Evolutionary conservation across 2,113 vertebrate genomes (phyloP).

Genomic region (Capricornis sumatraensis): DNA sequence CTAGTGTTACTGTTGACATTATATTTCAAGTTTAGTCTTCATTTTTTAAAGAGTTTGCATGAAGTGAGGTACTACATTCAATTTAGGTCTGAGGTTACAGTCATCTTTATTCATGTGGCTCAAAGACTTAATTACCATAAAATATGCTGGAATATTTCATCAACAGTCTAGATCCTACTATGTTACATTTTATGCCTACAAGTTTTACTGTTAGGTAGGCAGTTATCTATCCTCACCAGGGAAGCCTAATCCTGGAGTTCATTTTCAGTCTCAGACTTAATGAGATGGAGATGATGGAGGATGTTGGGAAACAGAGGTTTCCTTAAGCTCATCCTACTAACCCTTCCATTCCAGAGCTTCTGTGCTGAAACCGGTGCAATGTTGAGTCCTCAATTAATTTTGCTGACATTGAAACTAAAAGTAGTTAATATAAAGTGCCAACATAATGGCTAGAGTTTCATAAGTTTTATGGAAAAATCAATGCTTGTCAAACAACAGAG

Average conservation of each 20-base stretch:
- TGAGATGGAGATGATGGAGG: not conserved
- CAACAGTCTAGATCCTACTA: not conserved
- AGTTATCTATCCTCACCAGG: not conserved
- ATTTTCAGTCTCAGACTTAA: slow-evolving; percentile 29
- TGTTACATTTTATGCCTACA: not conserved
- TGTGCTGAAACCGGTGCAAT: not conserved
- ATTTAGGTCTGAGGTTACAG: not conserved
- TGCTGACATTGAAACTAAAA: slow-evolving; percentile 35
- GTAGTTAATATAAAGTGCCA: slow-evolving; percentile 35
- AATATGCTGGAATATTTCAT: not conserved
- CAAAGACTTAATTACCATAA: not conserved
- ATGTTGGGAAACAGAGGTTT: not conserved
- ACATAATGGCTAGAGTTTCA: not conserved
- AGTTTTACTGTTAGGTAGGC: not conserved
- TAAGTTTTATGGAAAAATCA: slow-evolving; percentile 38
- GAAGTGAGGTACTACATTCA: not conserved
- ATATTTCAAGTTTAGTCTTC: not conserved
- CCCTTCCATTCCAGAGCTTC: not conserved
- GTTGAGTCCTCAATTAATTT: slow-evolving; percentile 9
- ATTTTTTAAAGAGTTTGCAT: not conserved
- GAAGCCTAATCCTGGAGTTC: not conserved
- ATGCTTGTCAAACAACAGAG: slow-evolving; percentile 18
- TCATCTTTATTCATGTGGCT: not conserved
- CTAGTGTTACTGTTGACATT: not conserved
- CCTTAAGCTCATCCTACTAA: not conserved